These are phyloP conservation scores for Lucinisca nassula DNA, from an alignment of 2,888 invertebrate species.

Conservation along the genomic window DNA sequence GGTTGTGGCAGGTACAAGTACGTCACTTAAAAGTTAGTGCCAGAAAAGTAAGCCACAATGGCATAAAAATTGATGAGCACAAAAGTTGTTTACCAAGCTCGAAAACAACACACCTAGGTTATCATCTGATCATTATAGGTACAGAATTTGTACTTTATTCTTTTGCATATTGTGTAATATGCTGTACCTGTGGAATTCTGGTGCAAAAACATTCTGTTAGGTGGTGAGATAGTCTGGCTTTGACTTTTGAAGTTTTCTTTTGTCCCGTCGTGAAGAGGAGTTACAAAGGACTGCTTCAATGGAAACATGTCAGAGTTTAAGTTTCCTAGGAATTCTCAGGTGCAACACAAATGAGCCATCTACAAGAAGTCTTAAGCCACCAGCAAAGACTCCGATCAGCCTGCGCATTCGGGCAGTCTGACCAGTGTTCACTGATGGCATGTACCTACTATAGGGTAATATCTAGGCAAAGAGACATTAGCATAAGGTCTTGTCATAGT, in stretches of 20 bases:
- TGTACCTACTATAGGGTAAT: too few species aligned
- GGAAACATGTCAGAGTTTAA: too few species aligned
- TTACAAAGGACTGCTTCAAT: too few species aligned
- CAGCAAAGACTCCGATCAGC: too few species aligned
- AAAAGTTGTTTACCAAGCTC: neutral
- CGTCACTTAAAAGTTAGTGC: neutral
- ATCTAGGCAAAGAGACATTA: too few species aligned
- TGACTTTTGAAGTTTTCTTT: neutral
- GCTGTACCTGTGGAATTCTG: neutral
- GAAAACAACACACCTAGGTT: slow-evolving; percentile 10
- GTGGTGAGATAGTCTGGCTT: neutral
- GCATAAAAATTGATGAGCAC: slow-evolving; percentile 8
- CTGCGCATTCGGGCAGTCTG: too few species aligned
- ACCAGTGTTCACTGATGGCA: too few species aligned
- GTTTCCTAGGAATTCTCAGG: too few species aligned
- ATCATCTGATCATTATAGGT: slow-evolving; percentile 5
- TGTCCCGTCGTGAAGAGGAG: neutral
- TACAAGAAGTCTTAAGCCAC: too few species aligned
- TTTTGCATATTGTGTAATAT: neutral
- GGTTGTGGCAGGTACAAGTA: neutral
- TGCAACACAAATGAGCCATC: too few species aligned
- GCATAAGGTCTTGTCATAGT: too few species aligned
- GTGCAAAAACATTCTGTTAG: neutral
- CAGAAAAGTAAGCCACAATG: neutral
- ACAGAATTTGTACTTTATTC: slow-evolving; percentile 1